Evolutionary conservation across 2,113 vertebrate genomes (phyloP), one percentile per base, ranked within the genome.

Genomic region (Serinus canaria): DNA sequence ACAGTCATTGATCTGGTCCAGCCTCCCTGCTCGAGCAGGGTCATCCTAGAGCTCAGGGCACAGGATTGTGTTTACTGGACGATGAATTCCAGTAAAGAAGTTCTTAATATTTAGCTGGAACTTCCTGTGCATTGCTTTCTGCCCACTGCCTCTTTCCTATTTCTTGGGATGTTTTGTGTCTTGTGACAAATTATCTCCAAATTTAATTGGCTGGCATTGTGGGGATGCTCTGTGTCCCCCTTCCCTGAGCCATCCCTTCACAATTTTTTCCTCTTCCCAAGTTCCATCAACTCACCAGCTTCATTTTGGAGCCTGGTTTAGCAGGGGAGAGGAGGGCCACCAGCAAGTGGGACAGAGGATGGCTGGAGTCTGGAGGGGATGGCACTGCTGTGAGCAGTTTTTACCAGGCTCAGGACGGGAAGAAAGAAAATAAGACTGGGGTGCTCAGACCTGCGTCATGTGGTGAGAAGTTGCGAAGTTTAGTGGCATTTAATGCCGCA

Each of bases 151-250:
- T 55, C 46, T 20, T 49, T 49, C 30, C 12, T 39, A 0, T 55
- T 53, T 74, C 39, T 31, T 68, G 16, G 21, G 24, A 25, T 39
- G 17, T 60, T 60, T 46, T 53, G 9, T 68, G n/a, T 55, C 20
- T 35, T 69, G 30, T n/a, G 55, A 41, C 4, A 9, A 22, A 27
- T 20, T 35, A 5, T 62, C 43, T 56, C 56, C 13, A 53, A 13
- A 28, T 47, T 62, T 58, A 2, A 15, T 11, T 0, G 3, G 12
- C 41, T 52, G 63, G n/a, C 13, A 3, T 16, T 1, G 0, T 9
- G 10, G 46, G 15, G 15, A 5, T 6, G 8, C 8, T 82, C 15
- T 16, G 21, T 2, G 1, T 24, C 10, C 11, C 6, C 7, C 1
- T 59, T 43, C 14, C 20, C 21, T 0, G 0, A 16, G 19, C 15